These are phyloP conservation scores for Cataglyphis cursor DNA, from an alignment of 2,888 invertebrate species.

Conservation along the genomic window DNA sequence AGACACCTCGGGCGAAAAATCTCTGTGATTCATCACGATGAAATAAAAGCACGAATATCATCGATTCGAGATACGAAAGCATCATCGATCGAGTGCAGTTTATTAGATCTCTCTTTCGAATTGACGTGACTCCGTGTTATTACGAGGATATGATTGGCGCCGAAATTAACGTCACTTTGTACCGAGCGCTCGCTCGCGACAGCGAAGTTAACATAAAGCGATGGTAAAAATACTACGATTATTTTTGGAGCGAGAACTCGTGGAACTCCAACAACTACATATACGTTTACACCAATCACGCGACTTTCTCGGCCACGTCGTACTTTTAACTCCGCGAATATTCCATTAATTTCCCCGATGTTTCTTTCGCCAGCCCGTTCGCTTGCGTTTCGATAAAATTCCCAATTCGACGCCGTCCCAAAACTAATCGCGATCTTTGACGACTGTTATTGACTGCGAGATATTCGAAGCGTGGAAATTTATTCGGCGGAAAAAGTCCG, in stretches of 20 bases:
- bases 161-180: constrained; percentile 77
- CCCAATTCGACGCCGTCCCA: background rate
- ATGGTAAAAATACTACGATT: constrained; percentile 84
- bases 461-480: background rate
- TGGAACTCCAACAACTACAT: constrained; percentile 45
- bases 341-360: constrained; percentile 18
- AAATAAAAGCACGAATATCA: constrained; percentile 26
- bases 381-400: constrained; percentile 4
- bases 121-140: background rate
- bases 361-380: background rate
- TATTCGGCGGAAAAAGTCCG: background rate
- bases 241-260: constrained; percentile 80
- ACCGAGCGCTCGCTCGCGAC: constrained; percentile 60
- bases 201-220: constrained; percentile 75
- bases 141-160: constrained; percentile 51
- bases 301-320: constrained; percentile 18
- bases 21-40: background rate
- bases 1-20: background rate
- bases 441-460: background rate
- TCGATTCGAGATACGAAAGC: background rate
- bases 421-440: background rate
- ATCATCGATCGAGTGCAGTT: background rate
- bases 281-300: constrained; percentile 56
- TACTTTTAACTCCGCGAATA: constrained; percentile 27
- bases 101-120: background rate